Conservation (phyloP, 2,797 vertebrate species). For the Columba guinea region DNA sequence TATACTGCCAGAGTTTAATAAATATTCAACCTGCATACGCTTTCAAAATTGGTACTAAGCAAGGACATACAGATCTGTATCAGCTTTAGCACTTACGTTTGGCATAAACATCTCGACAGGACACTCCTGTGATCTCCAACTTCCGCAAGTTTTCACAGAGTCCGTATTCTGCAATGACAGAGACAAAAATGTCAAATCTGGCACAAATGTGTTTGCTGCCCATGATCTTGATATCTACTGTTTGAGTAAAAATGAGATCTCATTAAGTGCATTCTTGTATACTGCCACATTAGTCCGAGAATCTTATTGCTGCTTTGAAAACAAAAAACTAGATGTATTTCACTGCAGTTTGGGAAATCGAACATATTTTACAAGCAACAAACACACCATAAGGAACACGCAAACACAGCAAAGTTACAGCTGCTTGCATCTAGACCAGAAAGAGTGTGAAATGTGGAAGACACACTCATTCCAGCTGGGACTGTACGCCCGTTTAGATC, state of each 20-base stretch:
- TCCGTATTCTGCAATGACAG: constrained; percentile 86
- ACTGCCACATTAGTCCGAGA: background rate
- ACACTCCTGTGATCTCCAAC: constrained; percentile 89
- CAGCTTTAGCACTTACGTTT: constrained; percentile 86
- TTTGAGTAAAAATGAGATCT: background rate
- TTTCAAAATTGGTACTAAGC: background rate
- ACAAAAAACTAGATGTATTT: background rate
- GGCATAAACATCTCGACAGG: constrained; percentile 91
- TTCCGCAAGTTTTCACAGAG: constrained; percentile 91
- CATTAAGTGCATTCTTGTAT: background rate
- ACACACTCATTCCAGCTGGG: background rate
- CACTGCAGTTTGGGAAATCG: background rate
- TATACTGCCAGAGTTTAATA: background rate
- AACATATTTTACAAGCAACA: background rate
- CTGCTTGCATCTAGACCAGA: background rate
- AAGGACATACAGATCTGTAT: background rate
- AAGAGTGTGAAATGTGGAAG: background rate
- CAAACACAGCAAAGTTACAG: background rate
- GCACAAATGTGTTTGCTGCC: background rate
- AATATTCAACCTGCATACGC: background rate
- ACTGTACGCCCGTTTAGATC: background rate
- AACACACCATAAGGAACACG: background rate
- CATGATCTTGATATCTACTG: background rate
- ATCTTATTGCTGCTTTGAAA: background rate
- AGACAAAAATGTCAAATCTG: background rate